Evolutionary conservation across 1,140 invertebrate species (phyloP).

Genomic region (Papilio aristodemus): DNA sequence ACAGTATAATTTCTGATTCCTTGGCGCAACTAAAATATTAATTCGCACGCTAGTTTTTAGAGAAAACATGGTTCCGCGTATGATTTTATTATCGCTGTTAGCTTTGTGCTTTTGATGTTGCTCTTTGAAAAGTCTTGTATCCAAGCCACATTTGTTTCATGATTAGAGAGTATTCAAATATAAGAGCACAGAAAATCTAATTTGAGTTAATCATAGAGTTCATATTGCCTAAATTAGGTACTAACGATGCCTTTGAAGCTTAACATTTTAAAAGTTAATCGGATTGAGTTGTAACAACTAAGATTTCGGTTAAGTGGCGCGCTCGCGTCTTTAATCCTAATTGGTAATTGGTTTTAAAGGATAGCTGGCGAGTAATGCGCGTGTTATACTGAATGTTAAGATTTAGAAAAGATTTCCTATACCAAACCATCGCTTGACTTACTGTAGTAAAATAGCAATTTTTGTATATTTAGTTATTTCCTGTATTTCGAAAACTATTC

Average conservation of each 20-base stretch:
- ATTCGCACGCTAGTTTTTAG: background rate
- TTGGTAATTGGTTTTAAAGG: conserved; percentile 7
- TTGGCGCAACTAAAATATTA: background rate
- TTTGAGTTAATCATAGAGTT: background rate
- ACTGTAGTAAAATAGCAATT: no score
- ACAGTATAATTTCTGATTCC: background rate
- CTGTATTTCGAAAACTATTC: no score
- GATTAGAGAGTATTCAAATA: background rate
- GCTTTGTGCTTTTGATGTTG: conserved; percentile 19
- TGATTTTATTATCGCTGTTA: conserved; percentile 20
- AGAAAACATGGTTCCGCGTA: background rate
- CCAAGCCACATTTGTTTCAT: background rate
- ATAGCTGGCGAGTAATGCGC: background rate
- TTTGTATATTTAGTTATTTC: no score
- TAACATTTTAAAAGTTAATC: conserved; percentile 16
- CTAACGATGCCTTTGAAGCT: background rate
- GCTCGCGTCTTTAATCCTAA: background rate
- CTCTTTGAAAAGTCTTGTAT: background rate
- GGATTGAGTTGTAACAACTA: conserved; percentile 7
- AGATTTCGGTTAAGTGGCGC: background rate
- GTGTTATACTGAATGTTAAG: background rate
- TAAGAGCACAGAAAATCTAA: background rate
- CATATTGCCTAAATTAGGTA: background rate
- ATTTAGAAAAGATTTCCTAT: background rate
- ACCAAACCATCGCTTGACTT: background rate